Base-by-base conservation (phyloP, 2,113 vertebrate species). In the Cynopterus brachyotis region DNA sequence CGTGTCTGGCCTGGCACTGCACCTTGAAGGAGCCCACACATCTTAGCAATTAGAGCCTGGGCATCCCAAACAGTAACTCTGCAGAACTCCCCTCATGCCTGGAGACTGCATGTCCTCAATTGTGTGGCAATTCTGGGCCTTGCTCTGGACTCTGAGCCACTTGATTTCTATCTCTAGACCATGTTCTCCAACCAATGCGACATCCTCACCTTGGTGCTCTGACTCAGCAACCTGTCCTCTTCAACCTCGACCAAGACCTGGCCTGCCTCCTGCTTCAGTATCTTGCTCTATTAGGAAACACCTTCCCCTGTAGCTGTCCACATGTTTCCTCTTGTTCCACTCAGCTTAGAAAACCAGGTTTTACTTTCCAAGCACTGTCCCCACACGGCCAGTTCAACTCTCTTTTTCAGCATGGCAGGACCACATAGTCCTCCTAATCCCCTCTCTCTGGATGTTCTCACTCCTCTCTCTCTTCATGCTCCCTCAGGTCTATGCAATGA, bases 231-330 rank as follows among this genome's bases (percentile, higher is more conserved):
- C 42, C 45, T 59, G 45, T 28, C 13, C 22, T 35, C 35, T 57
- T 30, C 53, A 66, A 17, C n/a, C 30, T 0, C 40, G 47, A 90
- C 24, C n/a, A 30, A 81, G 67, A 35, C 40, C 32, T 10, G 22
- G 57, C 40, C 15, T n/a, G 20, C 10, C 28, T 70, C 17, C n/a
- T 47, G 22, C 28, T 20, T 88, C 28, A 40, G 12, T 6, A 55
- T 37, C 60, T 50, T 24, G n/a, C 22, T n/a, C 26, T 55, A 19
- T 64, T 37, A 79, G 82, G 69, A 97, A 88, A 84, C 26, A 10
- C 9, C 22, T n/a, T 83, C 19, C 17, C 32, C 57, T 47, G 35
- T 0, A 35, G 45, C 5, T 4, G 4, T 16, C 55, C 20, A 9
- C 16, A 57, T 0, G 0, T 20, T 64, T 50, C 12, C 11, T 75